phyloP scores from a whole-genome alignment of 2,888 invertebrate genomes.

The Isotomurus palustris region DNA sequence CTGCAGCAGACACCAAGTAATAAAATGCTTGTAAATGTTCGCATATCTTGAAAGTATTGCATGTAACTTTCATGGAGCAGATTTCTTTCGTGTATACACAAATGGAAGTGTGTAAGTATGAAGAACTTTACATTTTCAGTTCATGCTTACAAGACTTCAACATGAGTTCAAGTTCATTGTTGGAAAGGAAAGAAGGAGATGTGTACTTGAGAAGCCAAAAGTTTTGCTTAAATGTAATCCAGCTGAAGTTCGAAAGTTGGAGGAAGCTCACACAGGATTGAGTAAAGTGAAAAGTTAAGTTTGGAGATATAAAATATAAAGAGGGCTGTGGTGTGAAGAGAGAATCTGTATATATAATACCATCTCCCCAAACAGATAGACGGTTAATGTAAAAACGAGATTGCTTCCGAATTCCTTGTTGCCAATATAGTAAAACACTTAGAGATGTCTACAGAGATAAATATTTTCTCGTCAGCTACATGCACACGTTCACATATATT shows the following conservation, averaged over 20 bases:
- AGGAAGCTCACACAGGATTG: constrained; percentile 28
- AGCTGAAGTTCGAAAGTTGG: constrained; percentile 26
- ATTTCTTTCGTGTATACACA: constrained; percentile 12
- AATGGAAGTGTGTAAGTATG: background rate
- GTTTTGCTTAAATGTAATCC: constrained; percentile 27
- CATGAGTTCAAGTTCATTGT: background rate
- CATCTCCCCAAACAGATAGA: constrained; percentile 25
- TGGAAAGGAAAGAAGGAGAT: too few species aligned
- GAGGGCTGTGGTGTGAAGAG: background rate
- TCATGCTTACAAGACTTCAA: background rate
- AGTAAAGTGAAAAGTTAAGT: constrained; percentile 26
- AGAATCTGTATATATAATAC: background rate
- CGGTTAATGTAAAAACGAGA: constrained; percentile 28
- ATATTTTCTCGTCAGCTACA: background rate
- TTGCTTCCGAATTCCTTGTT: background rate
- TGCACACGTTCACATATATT: too few species aligned
- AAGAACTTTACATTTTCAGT: background rate
- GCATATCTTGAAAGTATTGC: constrained; percentile 5
- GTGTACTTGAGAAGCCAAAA: too few species aligned
- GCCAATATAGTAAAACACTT: background rate
- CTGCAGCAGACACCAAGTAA: too few species aligned
- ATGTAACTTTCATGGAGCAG: constrained; percentile 6
- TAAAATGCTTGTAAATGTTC: constrained; percentile 1
- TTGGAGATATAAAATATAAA: background rate
- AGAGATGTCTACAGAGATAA: background rate